Conservation (phyloP, 2,888 invertebrate genomes). For the Arctia plantaginis region DNA sequence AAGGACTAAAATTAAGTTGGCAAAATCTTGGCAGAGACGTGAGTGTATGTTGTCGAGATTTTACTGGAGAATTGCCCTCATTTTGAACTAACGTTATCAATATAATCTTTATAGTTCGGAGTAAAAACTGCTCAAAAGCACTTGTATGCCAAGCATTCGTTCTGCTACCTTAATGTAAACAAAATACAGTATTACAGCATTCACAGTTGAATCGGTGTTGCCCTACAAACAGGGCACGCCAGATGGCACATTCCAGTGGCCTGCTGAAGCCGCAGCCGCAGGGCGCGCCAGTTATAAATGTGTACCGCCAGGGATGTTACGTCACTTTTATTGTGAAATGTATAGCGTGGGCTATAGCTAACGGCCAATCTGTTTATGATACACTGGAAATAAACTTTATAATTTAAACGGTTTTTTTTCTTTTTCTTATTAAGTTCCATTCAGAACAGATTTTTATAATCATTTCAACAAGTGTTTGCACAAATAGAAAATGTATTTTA, state of each 20-base stretch:
- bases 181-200: not conserved
- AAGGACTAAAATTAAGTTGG: too few relatives aligned
- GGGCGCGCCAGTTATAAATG: slow-evolving; percentile 59
- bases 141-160: not conserved
- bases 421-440: too few relatives aligned
- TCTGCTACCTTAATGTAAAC: not conserved
- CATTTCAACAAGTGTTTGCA: too few relatives aligned
- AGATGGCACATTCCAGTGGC: slow-evolving; percentile 52
- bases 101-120: not conserved
- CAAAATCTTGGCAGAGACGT: too few relatives aligned
- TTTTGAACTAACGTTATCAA: not conserved
- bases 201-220: slow-evolving; percentile 20
- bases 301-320: slow-evolving; percentile 53
- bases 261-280: slow-evolving; percentile 33
- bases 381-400: not conserved
- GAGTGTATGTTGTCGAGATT: not conserved
- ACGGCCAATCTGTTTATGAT: slow-evolving; percentile 12
- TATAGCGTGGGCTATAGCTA: slow-evolving; percentile 15
- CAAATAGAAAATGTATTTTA: too few relatives aligned
- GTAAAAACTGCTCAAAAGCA: not conserved
- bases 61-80: not conserved
- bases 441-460: too few relatives aligned
- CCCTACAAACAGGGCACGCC: slow-evolving; percentile 50
- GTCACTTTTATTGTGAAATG: slow-evolving; percentile 48
- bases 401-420: not conserved